Conservation (phyloP, 2,113 vertebrate species). For the Varanus salvator region DNA sequence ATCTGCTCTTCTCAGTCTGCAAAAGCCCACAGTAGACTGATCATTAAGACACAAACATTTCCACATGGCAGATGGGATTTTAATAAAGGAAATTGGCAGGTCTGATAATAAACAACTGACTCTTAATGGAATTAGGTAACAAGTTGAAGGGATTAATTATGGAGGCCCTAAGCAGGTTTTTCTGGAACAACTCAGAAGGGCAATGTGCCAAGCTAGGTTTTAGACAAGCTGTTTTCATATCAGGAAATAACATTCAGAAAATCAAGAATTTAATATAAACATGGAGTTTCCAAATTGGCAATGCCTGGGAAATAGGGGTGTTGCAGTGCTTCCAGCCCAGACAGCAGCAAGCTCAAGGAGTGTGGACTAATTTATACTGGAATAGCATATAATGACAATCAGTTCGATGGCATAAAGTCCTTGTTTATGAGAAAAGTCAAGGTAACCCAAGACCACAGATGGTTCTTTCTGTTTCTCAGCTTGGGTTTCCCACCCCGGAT, state of each 20-base stretch:
- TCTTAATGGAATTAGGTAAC: constrained; percentile 25
- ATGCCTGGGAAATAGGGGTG: not conserved
- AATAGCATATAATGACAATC: too few species aligned
- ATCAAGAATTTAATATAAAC: not conserved
- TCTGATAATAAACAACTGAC: not conserved
- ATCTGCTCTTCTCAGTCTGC: not conserved
- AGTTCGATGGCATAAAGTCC: too few species aligned
- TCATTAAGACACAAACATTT: not conserved
- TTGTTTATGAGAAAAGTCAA: not conserved
- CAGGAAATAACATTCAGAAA: not conserved
- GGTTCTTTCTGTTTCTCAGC: not conserved
- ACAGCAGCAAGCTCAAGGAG: not conserved
- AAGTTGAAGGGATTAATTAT: constrained; percentile 1
- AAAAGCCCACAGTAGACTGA: not conserved
- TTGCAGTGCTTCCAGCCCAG: not conserved
- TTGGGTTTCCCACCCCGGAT: not conserved
- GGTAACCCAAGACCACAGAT: not conserved
- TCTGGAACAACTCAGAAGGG: constrained; percentile 4
- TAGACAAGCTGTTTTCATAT: not conserved
- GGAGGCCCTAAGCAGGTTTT: constrained; percentile 9
- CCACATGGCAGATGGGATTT: not conserved
- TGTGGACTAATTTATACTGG: not conserved
- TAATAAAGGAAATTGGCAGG: not conserved
- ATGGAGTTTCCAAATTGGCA: not conserved
- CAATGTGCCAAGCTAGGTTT: not conserved